Conservation (phyloP, 2,888 invertebrate species). For the Polymixis flavicincta region DNA sequence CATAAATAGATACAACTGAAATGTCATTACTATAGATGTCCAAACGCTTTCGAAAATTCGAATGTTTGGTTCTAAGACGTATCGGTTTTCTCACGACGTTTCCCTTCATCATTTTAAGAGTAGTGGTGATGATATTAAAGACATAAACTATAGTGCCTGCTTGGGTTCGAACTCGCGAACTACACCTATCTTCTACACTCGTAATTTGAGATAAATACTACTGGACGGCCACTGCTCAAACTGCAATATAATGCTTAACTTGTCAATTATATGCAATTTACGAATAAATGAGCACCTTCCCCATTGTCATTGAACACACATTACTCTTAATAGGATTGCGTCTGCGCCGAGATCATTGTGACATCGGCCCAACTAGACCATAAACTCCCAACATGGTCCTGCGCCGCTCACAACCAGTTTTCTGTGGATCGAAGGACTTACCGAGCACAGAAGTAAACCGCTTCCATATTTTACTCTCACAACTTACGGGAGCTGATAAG, state of each 20-base stretch:
- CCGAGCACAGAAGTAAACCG: conserved; percentile 19
- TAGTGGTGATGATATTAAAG: no score
- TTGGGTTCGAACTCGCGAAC: no score
- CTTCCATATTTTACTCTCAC: conserved; percentile 46
- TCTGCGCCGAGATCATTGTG: not conserved
- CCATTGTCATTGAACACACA: not conserved
- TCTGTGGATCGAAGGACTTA: conserved; percentile 6
- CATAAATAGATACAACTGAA: no score
- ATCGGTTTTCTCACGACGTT: no score
- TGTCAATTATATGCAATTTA: not conserved
- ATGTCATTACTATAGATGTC: not conserved
- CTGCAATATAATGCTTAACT: not conserved
- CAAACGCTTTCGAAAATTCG: no score
- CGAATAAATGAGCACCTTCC: no score
- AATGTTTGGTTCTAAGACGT: no score
- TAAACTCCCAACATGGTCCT: not conserved
- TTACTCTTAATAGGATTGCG: not conserved
- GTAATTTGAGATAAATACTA: no score
- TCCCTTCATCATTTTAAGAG: no score
- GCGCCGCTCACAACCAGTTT: conserved; percentile 30
- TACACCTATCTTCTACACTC: no score
- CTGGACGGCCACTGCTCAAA: no score
- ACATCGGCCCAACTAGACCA: conserved; percentile 3
- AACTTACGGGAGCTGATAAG: conserved; percentile 44
- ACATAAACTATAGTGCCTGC: no score